Base-by-base conservation (phyloP, 1,140 invertebrate species). In the Harpegnathos saltator region DNA sequence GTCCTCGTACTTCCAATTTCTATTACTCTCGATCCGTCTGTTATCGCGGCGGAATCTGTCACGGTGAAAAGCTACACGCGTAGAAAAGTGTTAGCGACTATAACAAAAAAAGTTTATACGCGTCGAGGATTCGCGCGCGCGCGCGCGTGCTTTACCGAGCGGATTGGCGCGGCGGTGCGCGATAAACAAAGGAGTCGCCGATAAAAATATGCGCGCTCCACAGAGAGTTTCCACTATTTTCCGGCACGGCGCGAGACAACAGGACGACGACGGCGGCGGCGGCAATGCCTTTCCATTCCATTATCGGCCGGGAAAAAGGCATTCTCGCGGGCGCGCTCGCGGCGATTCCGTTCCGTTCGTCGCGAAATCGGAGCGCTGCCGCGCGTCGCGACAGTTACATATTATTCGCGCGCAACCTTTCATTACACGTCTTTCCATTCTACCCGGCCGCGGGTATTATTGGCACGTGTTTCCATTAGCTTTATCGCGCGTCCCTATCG, bases 391-490 rank as follows among this genome's bases (percentile, higher is more conserved):
- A 80, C 75, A 71, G 75, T 80, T 71, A 80, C 59, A 71, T 65
- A 83, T 85, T 85, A 75, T 58, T 77, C 65, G 75, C 66, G 59
- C 38, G 73, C 62, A 73, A 62, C 77, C 83, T 72, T 80, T 85
- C 82, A 81, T 68, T 73, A 62, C 75, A 69, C 72, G 84, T 83
- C 63, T 87, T 85, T 85, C 75, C 85, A 85, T 83, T 85, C 77
- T 44, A 15, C 58, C 59, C 56, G 50, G n/a, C 68, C 61, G 71
- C 59, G 59, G n/a, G 54, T 83, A 85, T 87, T 90, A 90, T 87
- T 88, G 83, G 81, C 88, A 78, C 80, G 87, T 83, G 82, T 87
- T 90, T 89, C 85, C 89, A 89, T 89, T 87, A 82, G 59, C 68
- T 52, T 89, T 89, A 89, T 89, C 89, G 52, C 26, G 44, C 74